Evolutionary conservation across 1,140 invertebrate species (phyloP).

Genomic region (Drosophila dunni): DNA sequence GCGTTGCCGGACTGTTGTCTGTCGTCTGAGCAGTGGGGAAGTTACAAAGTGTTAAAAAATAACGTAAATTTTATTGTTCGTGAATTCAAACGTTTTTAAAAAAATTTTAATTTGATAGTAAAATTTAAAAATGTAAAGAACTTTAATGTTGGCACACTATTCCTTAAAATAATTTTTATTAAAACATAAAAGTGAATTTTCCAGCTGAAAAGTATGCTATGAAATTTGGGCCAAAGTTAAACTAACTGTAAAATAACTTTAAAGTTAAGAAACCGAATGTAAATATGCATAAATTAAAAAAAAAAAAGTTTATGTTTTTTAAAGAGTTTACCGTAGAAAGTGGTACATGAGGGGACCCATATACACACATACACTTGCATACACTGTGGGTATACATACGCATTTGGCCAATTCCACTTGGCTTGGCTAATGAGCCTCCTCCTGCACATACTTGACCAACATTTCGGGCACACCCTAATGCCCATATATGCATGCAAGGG

Average conservation of each 20-base stretch:
- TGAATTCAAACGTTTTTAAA: no score
- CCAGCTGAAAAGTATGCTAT: constrained; percentile 3
- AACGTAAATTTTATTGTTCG: no score
- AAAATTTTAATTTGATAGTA: no score
- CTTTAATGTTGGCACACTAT: no score
- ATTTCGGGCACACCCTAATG: constrained; percentile 70
- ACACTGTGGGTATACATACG: neutral
- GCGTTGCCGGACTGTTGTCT: no score
- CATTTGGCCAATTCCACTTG: constrained; percentile 43
- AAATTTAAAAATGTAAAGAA: no score
- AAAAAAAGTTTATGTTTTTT: constrained; percentile 3
- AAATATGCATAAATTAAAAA: neutral
- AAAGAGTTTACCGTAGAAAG: neutral
- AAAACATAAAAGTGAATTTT: no score
- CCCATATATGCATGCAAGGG: constrained; percentile 33
- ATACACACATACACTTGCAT: neutral
- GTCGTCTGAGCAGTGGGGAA: no score
- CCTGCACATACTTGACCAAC: constrained; percentile 59
- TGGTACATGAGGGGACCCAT: neutral
- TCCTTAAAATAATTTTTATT: no score
- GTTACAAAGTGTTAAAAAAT: no score
- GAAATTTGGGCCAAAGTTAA: no score
- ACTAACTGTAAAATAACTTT: no score
- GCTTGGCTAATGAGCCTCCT: constrained; percentile 43
- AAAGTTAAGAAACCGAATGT: neutral